Base-by-base conservation (phyloP, 2,113 vertebrate genomes). In the Zonotrichia leucophrys region DNA sequence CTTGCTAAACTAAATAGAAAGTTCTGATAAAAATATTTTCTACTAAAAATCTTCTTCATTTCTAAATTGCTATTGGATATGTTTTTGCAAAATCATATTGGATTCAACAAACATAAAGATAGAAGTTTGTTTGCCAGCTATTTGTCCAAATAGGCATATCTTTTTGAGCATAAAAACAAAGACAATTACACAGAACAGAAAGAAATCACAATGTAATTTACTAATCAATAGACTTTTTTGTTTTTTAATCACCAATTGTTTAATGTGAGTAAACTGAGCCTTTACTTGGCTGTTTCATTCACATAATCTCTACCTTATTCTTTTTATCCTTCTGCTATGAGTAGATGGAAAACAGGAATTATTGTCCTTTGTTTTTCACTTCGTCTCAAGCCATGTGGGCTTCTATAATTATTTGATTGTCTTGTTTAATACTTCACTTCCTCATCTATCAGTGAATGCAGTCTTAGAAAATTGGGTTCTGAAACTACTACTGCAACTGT, bases 291-390 rank as follows among this genome's bases (percentile, higher is more conserved):
- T 19, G 7, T 95, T 92, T 94, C 85, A 91, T 96, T 97, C 96
- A 96, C 58, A 90, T 97, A 95, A 97, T 97, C 90, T 83, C 64
- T 95, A 93, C 52, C 41, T 96, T 77, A 85, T 82, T 41, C 78
- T 89, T 96, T 97, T 96, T 92, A 93, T 97, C 92, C 84, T 96
- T 78, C 25, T 94, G 83, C 76, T 77, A 92, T 92, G 93, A 97
- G 92, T 97, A 98, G 95, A 97, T 97, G 95, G 96, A 96, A 96
- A 82, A 87, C 15, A 52, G 35, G 64, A 83, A 84, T 97, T 97
- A 96, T 95, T 94, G 70, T 85, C 63, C 46, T 92, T 47, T 87
- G 39, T 28, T 87, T 97, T 90, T 59, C 56, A 56, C 58, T 90
- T 95, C 24, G n/a, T 95, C 84, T 94, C 76, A 62, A 41, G 52